Evolutionary conservation across 2,113 vertebrate genomes (phyloP).

Genomic region (Euleptes europaea): DNA sequence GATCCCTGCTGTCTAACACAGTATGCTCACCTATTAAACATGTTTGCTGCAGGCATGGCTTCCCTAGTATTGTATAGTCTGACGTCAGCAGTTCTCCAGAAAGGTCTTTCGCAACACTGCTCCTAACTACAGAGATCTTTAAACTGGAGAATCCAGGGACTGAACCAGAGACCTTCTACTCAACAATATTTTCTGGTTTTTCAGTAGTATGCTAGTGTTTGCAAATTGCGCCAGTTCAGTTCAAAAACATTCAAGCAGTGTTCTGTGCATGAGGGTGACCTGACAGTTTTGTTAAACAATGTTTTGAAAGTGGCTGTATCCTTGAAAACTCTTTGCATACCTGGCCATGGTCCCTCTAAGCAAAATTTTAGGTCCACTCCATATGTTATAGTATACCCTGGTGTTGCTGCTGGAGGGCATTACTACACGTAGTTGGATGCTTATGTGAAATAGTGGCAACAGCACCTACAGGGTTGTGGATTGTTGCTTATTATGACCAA

Average conservation of each 20-base stretch:
- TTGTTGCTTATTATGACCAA: neutral
- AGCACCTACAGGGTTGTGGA: neutral
- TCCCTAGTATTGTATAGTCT: too few relatives aligned
- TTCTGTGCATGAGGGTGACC: neutral
- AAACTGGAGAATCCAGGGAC: too few relatives aligned
- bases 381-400: neutral
- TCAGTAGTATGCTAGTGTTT: neutral
- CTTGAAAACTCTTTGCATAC: neutral
- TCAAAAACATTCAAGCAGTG: neutral
- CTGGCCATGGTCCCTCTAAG: neutral
- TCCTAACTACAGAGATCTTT: too few relatives aligned
- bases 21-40: too few relatives aligned
- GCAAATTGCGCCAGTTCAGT: neutral
- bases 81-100: too few relatives aligned
- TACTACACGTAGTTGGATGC: too few relatives aligned
- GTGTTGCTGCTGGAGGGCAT: neutral
- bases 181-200: neutral
- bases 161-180: neutral
- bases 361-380: neutral
- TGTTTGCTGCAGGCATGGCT: too few relatives aligned
- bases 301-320: neutral
- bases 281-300: neutral
- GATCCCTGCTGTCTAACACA: too few relatives aligned
- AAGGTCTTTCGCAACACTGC: too few relatives aligned
- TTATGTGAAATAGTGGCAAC: neutral